Evolutionary conservation across 2,888 invertebrate species (phyloP).

Genomic region (Tricholauxania praeusta): DNA sequence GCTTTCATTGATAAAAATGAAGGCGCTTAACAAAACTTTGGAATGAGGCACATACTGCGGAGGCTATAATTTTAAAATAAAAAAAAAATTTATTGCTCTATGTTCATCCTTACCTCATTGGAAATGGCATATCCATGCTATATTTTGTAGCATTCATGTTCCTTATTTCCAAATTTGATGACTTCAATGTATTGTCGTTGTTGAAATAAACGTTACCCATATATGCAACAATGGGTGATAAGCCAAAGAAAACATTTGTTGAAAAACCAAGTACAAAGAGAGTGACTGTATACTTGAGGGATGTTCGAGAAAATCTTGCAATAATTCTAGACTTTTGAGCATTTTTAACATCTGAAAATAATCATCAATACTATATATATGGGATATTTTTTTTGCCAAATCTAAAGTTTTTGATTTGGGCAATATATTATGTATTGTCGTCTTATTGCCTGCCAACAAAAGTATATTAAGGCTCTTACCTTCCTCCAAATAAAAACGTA

Average conservation of each 20-base stretch:
- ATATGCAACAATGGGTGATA: constrained; percentile 14
- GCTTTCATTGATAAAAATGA: too few species aligned
- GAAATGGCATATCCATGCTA: constrained; percentile 1
- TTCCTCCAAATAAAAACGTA: not conserved
- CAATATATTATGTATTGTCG: too few species aligned
- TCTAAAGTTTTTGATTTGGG: not conserved
- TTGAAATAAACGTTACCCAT: not conserved
- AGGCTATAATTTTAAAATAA: too few species aligned
- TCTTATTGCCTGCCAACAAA: too few species aligned
- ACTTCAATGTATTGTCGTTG: not conserved
- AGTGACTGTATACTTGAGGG: not conserved
- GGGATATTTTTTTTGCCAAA: too few species aligned
- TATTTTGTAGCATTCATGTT: constrained; percentile 3
- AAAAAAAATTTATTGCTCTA: too few species aligned
- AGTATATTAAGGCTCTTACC: not conserved
- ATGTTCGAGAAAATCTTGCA: constrained; percentile 7
- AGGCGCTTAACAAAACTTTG: too few species aligned
- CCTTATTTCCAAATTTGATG: not conserved
- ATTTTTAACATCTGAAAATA: not conserved
- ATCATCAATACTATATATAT: not conserved
- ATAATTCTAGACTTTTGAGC: constrained; percentile 8
- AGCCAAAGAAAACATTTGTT: constrained; percentile 6
- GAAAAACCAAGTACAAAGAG: constrained; percentile 11
- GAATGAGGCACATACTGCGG: too few species aligned
- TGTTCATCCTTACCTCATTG: not conserved